These are phyloP conservation scores for Hemithea aestivaria DNA, from an alignment of 2,888 invertebrate species.

Conservation along the genomic window DNA sequence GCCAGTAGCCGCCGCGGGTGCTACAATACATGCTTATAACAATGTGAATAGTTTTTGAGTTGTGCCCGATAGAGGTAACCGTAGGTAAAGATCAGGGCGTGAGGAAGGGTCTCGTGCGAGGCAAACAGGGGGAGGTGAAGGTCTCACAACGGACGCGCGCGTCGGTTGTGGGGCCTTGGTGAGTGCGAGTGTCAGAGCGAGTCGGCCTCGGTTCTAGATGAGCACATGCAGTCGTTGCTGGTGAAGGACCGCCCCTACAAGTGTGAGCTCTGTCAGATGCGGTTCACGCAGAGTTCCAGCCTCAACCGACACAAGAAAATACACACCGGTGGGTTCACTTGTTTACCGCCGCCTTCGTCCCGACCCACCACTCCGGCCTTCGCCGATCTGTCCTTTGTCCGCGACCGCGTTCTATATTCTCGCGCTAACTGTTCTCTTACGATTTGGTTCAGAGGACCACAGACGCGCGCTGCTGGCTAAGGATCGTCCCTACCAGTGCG, in stretches of 20 bases:
- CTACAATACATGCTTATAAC: constrained; percentile 30
- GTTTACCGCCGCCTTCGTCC: constrained; percentile 42
- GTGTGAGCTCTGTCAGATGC: constrained; percentile 83
- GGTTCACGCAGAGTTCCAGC: constrained; percentile 86
- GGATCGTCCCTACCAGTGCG: constrained; percentile 81
- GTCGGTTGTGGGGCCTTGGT: constrained; percentile 54
- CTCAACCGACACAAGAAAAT: constrained; percentile 85
- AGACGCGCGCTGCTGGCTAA: constrained; percentile 70
- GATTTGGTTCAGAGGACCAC: constrained; percentile 73
- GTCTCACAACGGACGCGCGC: constrained; percentile 48
- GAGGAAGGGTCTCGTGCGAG: constrained; percentile 65
- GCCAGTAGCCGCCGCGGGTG: constrained; percentile 39
- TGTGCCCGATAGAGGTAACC: constrained; percentile 52
- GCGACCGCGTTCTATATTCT: constrained; percentile 31
- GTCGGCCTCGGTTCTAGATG: constrained; percentile 74
- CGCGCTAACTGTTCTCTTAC: constrained; percentile 49
- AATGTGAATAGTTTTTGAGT: constrained; percentile 79
- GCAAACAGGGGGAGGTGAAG: constrained; percentile 76
- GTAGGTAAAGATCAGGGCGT: constrained; percentile 66
- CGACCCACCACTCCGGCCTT: constrained; percentile 25
- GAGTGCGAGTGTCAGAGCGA: constrained; percentile 34
- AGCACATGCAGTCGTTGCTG: constrained; percentile 77
- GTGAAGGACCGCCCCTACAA: constrained; percentile 81
- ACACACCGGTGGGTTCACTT: constrained; percentile 79
- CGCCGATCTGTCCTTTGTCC: constrained; percentile 28